Base-by-base conservation (phyloP, 2,113 vertebrate species). In the Trichechus manatus region DNA sequence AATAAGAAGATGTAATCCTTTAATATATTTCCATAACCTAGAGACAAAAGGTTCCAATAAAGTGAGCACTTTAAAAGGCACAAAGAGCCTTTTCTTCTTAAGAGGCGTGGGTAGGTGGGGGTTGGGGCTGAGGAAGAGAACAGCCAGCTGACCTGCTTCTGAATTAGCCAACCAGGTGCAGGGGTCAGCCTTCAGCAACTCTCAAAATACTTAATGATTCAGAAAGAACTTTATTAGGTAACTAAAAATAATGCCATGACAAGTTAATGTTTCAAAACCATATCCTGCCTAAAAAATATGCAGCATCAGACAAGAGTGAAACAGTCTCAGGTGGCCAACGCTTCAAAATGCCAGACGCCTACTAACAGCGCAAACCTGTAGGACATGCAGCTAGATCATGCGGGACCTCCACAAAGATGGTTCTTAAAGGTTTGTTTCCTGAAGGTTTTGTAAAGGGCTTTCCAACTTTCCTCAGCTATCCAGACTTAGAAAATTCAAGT, bases 251-350 rank as follows among this genome's bases (percentile, higher is more conserved):
- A 90, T 84, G 81, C 83, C 91, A 93, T 96, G 84, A 78, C 84
- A 96, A 82, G 81, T 94, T 95, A 97, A 91, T 89, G 82, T 91
- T 97, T 95, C 96, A 80, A 95, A 95, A 85, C n/a, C 44, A 80
- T 23, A 85, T 61, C n/a, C 84, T 93, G 97, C 90, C 80, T 88
- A 39, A 97, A 87, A 96, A 97, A 11, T 61, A 95, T 0, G n/a
- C 19, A 15, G 25, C 75, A 87, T 83, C 15, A 95, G 50, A 92
- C 56, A 94, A 87, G 64, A 95, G 33, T 11, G 78, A 87, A 97
- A 27, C 87, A 94, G 95, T 44, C 70, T 87, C 82, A 84, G 87
- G 31, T 47, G 19, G 6, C 92, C 91, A 64, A 82, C 33, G 1
- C 22, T 4, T 68, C 89, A 80, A 11, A 50, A 94, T 91, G 96